These are phyloP conservation scores for Peromyscus polionotus DNA, from an alignment of 2,113 vertebrate species.

Conservation along the genomic window DNA sequence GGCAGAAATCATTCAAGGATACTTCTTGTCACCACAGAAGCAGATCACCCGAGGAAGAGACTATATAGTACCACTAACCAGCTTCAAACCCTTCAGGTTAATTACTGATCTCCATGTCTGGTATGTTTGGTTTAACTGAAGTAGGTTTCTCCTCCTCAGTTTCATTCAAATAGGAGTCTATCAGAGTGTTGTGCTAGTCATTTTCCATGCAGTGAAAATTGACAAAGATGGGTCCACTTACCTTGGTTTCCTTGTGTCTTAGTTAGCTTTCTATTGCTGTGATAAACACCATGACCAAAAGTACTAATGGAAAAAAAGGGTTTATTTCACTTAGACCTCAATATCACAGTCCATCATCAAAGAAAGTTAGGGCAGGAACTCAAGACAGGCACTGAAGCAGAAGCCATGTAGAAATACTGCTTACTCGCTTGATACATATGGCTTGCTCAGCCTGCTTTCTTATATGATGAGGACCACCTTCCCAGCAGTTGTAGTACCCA, in stretches of 20 bases:
- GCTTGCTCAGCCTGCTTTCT: neutral
- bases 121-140: neutral
- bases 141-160: neutral
- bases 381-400: neutral
- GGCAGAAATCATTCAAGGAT: neutral
- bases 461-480: neutral
- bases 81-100: neutral
- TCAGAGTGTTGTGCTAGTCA: accelerated
- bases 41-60: neutral
- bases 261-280: neutral
- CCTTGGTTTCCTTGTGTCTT: neutral
- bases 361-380: neutral
- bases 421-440: too few species aligned
- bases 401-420: neutral
- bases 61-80: neutral
- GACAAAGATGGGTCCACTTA: neutral
- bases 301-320: neutral
- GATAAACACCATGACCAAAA: neutral
- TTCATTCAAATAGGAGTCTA: neutral
- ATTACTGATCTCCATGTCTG: neutral
- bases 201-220: neutral
- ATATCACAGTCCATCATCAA: neutral
- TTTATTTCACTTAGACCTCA: neutral
- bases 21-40: neutral
- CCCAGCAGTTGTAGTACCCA: neutral